These are phyloP conservation scores for Pampusana beccarii DNA, from an alignment of 2,113 vertebrate species.

Conservation along the genomic window DNA sequence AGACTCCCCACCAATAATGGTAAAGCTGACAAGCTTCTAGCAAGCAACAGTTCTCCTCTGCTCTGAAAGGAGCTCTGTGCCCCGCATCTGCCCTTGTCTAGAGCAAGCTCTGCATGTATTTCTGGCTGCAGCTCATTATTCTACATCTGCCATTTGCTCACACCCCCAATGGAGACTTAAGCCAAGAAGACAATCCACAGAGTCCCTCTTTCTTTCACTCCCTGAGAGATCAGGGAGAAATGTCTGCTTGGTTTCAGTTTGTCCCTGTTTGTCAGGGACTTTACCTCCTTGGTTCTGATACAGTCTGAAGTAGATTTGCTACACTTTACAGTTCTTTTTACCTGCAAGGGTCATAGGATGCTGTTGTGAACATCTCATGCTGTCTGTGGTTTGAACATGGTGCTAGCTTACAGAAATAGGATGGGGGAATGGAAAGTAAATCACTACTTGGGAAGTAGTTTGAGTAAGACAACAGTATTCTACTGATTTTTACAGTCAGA, in stretches of 20 bases:
- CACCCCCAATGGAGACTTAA: background rate
- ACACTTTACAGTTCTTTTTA: background rate
- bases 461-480: background rate
- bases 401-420: background rate
- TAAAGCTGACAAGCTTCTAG: background rate
- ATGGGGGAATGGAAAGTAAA: background rate
- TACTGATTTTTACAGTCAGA: background rate
- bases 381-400: background rate
- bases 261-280: background rate
- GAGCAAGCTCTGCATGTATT: background rate
- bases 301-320: background rate
- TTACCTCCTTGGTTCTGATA: background rate
- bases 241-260: background rate
- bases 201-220: background rate
- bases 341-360: background rate
- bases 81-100: background rate
- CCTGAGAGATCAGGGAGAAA: background rate
- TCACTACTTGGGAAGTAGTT: background rate
- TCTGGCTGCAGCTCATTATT: background rate
- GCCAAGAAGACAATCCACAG: background rate
- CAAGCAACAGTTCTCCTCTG: background rate
- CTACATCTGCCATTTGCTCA: background rate
- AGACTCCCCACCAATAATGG: background rate
- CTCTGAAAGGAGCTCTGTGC: background rate
- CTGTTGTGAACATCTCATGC: background rate